phyloP scores from a whole-genome alignment of 2,888 invertebrate genomes.

The Ptychoptera contaminata region DNA sequence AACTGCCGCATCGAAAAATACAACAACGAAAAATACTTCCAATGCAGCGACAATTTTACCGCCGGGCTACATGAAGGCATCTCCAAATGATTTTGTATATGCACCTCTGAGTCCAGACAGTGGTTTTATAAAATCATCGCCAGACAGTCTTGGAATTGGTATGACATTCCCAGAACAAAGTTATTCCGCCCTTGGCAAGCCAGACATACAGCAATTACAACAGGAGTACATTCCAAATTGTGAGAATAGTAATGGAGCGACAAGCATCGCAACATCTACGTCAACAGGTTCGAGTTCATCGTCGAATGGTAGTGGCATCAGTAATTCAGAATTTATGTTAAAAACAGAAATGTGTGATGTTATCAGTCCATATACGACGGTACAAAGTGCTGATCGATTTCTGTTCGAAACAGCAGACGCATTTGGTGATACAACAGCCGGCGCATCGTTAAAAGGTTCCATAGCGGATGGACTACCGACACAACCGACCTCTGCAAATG shows the following conservation, averaged over 20 bases:
- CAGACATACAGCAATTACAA: slow-evolving; percentile 7
- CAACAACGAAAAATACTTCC: background rate
- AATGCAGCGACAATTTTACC: slow-evolving; percentile 14
- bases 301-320: slow-evolving; percentile 15
- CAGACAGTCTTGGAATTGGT: background rate
- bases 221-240: slow-evolving; percentile 24
- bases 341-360: slow-evolving; percentile 29
- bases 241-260: slow-evolving; percentile 11
- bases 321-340: slow-evolving; percentile 25
- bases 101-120: slow-evolving; percentile 5
- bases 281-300: slow-evolving; percentile 5
- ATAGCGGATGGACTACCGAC: too few species aligned
- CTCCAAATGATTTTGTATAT: slow-evolving; percentile 25
- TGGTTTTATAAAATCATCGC: slow-evolving; percentile 7
- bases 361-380: slow-evolving; percentile 29
- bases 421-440: slow-evolving; percentile 16
- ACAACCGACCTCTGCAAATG: slow-evolving; percentile 5
- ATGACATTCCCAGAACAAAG: background rate
- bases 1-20: slow-evolving; percentile 6
- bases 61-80: slow-evolving; percentile 29
- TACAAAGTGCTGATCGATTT: slow-evolving; percentile 29
- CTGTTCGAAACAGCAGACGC: slow-evolving; percentile 23
- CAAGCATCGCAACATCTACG: background rate
- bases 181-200: background rate
- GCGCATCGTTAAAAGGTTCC: slow-evolving; percentile 1